Evolutionary conservation across 2,113 vertebrate species (phyloP), one percentile per base, ranked within the genome.

Genomic region (Garra rufa): DNA sequence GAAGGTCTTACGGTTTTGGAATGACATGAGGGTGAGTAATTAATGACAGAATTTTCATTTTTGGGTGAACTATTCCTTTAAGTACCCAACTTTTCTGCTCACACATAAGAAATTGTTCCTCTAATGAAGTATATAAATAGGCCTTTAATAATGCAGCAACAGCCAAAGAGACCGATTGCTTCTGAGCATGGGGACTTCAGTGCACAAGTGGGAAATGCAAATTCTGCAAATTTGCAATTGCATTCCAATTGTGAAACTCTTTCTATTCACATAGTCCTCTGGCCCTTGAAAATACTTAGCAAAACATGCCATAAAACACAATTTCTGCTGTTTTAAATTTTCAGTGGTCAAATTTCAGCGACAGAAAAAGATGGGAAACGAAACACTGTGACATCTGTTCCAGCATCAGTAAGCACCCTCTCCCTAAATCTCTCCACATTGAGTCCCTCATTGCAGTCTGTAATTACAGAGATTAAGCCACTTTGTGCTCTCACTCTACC

Each of bases 381-480:
- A 77, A 38, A 55, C 19, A 11, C 28, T 21, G 17, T 38, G 34
- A 34, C 17, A 69, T 34, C 65, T 69, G 65, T 46, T 26, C 9
- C 46, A 75, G 73, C 73, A 75, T 17, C 73, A 50, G 15, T 24
- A 65, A 65, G 77, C 24, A 10, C 46, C 59, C 26, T 34, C 34
- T 48, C 21, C 65, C 67, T 15, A 38, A 28, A 24, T 28, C 74
- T 46, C 50, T 34, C 69, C 73, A 44, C 41, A 46, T 6, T 2
- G 24, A 75, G 44, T 30, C 73, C 26, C 24, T 55, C 79, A 73
- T 43, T 44, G 41, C 82, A 70, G 83, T 43, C 70, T 61, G 84
- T 77, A 80, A 86, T 87, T 84, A 84, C 24, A 77, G 82, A 26
- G 73, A 88, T 83, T 85, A 83, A 69, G 76, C 50, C 30, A 46